Base-by-base conservation (phyloP, 2,888 invertebrate genomes). In the Plebejus anna region DNA sequence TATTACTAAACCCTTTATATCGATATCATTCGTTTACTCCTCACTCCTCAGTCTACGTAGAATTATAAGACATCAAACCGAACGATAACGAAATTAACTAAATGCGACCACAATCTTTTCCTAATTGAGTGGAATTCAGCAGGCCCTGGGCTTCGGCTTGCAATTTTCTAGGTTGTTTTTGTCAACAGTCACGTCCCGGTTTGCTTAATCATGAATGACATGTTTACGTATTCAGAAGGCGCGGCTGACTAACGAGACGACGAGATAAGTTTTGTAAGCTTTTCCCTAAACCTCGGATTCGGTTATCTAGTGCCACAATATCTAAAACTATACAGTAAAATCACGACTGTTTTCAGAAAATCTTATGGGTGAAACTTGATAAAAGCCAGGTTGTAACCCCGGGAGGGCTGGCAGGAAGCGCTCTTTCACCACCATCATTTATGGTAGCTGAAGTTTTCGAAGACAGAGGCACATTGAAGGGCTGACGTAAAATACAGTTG, bases 231-330 rank as follows among this genome's bases (percentile, higher is more conserved):
- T 93, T 92, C 92, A 90, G 86, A 82, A 85, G 88, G 88, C 88
- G 88, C 87, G 84, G 86, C 84, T 85, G 85, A 88, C 90, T 92
- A 93, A 92, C 92, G 90, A 92, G 91, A 88, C 88, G 84, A 88
- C 90, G 88, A 89, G 92, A 91, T 91, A 91, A 92, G 90, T 91
- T 90, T 90, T 89, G 90, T 89, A 86, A 88, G 88, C 88, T 89
- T 88, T 88, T 89, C 88, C 86, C 88, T 85, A 84, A 87, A 85
- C 86, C 85, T 85, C 84, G 85, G 87, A 73, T 89, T 90, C 91
- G 90, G 90, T 91, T 92, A 90, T 91, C 88, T 88, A 85, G 89
- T 90, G 89, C 85, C 55, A 55, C 55, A 55, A 16, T 55, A 32
- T 32, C 32, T 32, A 32, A 32, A 32, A 32, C 32, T 2, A 32